Base-by-base conservation (phyloP, 92 coral and sea anemone species). In the Epizoanthus fatuus region DNA sequence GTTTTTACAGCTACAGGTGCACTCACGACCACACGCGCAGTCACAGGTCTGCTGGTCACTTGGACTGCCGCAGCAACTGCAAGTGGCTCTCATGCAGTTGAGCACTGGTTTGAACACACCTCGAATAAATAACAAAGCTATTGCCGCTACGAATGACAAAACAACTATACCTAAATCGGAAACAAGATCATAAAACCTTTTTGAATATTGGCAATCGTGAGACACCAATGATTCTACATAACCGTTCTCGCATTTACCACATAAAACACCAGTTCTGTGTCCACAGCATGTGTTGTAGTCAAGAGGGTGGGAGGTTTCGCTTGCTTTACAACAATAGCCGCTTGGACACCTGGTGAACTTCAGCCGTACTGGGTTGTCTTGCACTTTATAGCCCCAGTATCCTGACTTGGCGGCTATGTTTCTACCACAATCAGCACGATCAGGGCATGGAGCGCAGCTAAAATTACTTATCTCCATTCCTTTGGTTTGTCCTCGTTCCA, bases 251-350 rank as follows among this genome's bases (percentile, higher is more conserved):
- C 78, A 72, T 52, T 17, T 72, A 72, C 78, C 78, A 25, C 78
- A 72, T 10, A 72, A 52, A 49, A 59, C 35, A 14, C 78, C 78
- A 22, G 7, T 53, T 20, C 78, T 37, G 40, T 72, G 14, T 25
- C 78, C 78, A 52, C 78, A 72, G 47, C 78, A 72, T 42, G 62
- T 72, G 78, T 72, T 72, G 63, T 72, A 72, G 42, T 72, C 78
- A 1, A 53, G 5, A 11, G 78, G 78, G 16, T 72, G 78, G 9
- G 32, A 22, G 3, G 11, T 20, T 0, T 51, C 60, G 17, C 78
- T 51, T 52, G 58, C 63, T 72, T 72, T 20, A 60, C 78, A 72
- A 7, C 78, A 72, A 42, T 72, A 72, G 37, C 78, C 78, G 35
- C 63, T 72, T 4, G 78, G 78, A 29, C 78, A 52, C 19, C 78